Evolutionary conservation across 2,888 invertebrate species (phyloP), one percentile per base, ranked within the genome.

Genomic region (Pristionchus entomophagus): DNA sequence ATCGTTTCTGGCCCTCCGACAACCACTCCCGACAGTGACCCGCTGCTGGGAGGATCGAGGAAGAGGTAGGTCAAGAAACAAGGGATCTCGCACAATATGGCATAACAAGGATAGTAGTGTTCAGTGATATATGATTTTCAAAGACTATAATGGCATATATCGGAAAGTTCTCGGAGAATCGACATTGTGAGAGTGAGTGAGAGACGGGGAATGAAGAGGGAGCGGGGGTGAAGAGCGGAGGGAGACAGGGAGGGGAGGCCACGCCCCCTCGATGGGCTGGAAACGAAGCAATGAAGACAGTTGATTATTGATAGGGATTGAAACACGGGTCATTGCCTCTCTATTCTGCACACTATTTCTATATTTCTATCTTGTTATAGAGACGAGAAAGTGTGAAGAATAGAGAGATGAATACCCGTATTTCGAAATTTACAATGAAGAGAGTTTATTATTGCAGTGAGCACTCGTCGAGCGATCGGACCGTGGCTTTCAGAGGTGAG

Each of bases 21-120:
- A 0, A 84, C 65, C 1, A 84, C 83, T 19, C 83, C 83, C 49
- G 83, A 84, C 12, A 65, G 45, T 14, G 83, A 84, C 45, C 83
- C 83, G 1, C 45, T 83, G 14, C 65, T 84, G 49, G 65, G 65
- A 35, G 82, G 82, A 51, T 38, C 49, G 32, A 80, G 78, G 59
- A 59, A 82, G 82, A 82, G 82, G 82, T 38, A n/a, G 2, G 65
- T 45, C 26, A 73, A 3, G 19, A 3, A 6, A 19, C 14, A 62
- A 29, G 14, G n/a, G n/a, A n/a, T n/a, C n/a, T n/a, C n/a, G n/a
- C n/a, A n/a, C n/a, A n/a, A n/a, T n/a, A n/a, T n/a, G n/a, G n/a
- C n/a, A n/a, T n/a, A n/a, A n/a, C n/a, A n/a, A n/a, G n/a, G n/a
- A n/a, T n/a, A n/a, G n/a, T n/a, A n/a, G n/a, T n/a, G n/a, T n/a